Percentiles rank a stretch among this genome's conserved stretches.
Conservation (phyloP, 2,797 vertebrate species). For the Malurus splendens region DNA sequence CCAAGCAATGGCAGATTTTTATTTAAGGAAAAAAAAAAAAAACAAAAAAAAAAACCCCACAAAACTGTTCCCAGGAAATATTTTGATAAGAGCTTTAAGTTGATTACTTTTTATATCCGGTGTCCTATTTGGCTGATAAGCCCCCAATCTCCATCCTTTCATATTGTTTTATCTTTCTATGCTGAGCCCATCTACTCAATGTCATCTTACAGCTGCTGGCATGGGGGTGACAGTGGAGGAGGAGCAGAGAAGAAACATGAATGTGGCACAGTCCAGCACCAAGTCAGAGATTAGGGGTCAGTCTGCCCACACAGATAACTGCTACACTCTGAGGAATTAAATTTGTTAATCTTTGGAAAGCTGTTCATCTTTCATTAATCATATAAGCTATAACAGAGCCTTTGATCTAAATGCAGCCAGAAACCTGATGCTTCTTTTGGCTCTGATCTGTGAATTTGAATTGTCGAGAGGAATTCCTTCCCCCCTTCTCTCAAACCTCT, state of each 20-base stretch:
- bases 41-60: neutral
- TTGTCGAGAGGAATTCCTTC: neutral
- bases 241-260: neutral
- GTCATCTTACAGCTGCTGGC: slow-evolving; percentile 42
- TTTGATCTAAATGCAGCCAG: slow-evolving; percentile 10
- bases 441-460: slow-evolving; percentile 22
- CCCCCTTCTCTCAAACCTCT: neutral
- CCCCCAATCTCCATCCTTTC: slow-evolving; percentile 59
- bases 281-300: slow-evolving; percentile 35
- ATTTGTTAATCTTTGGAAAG: slow-evolving; percentile 49
- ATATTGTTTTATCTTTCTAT: slow-evolving; percentile 70
- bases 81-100: slow-evolving; percentile 72
- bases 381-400: neutral
- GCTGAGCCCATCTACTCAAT: slow-evolving; percentile 50
- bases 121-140: slow-evolving; percentile 68
- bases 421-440: neutral
- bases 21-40: neutral
- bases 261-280: neutral
- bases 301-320: slow-evolving; percentile 21
- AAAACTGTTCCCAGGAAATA: slow-evolving; percentile 52
- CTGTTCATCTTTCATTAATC: slow-evolving; percentile 46
- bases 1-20: slow-evolving; percentile 48
- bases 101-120: slow-evolving; percentile 70
- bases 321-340: slow-evolving; percentile 40
- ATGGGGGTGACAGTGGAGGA: neutral